Percentiles rank a stretch among this genome's conserved stretches.
Conservation (phyloP, 1,140 invertebrate species). For the Listronotus bonariensis region DNA sequence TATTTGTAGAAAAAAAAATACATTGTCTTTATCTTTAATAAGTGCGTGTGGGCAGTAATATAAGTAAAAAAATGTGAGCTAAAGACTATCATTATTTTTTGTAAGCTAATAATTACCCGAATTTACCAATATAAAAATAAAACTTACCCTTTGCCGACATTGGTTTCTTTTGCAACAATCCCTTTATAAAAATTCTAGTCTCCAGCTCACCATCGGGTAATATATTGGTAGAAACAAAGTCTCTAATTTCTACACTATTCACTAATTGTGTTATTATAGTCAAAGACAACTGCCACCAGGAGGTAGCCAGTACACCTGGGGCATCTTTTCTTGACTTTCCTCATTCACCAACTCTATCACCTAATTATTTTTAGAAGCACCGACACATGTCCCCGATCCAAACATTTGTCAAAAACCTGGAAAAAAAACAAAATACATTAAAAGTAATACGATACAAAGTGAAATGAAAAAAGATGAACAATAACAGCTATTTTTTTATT, state of each 20-base stretch:
- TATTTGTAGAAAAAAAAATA: no score
- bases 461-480: no score
- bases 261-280: conserved; percentile 12
- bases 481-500: no score
- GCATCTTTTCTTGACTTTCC: conserved; percentile 32
- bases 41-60: no score
- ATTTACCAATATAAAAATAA: background rate
- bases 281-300: conserved; percentile 38
- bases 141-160: conserved; percentile 60
- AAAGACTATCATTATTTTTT: no score
- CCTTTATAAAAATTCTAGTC: conserved; percentile 63
- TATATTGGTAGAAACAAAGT: conserved; percentile 64
- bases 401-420: no score
- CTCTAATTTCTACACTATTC: conserved; percentile 52
- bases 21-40: no score
- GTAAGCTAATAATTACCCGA: no score
- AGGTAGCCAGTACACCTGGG: conserved; percentile 43
- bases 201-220: conserved; percentile 68
- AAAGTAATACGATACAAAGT: no score
- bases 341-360: conserved; percentile 33
- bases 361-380: background rate
- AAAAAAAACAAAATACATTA: no score
- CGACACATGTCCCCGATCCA: no score
- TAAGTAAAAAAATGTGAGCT: no score
- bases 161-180: conserved; percentile 68